A percentile compares a stretch with the other conserved stretches of the same genome.
These are phyloP conservation scores for Rafetus swinhoei DNA, from an alignment of 2,113 vertebrate species.

Conservation along the genomic window DNA sequence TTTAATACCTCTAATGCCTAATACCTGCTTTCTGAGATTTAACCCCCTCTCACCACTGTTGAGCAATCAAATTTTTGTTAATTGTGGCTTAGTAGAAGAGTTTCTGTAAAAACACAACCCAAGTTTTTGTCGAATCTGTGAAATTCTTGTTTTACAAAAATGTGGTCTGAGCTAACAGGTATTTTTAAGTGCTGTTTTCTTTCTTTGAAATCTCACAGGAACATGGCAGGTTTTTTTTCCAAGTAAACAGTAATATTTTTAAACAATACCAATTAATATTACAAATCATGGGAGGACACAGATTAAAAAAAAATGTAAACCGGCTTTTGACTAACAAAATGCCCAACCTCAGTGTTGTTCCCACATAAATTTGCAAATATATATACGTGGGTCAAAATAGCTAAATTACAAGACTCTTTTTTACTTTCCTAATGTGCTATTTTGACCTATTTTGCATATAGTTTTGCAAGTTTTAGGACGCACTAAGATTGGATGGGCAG, in stretches of 20 bases:
- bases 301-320: background rate
- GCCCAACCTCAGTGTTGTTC: background rate
- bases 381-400: background rate
- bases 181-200: background rate
- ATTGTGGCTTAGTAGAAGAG: background rate
- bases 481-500: background rate
- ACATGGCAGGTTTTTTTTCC: background rate
- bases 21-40: background rate
- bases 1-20: background rate
- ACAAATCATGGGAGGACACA: background rate
- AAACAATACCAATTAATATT: background rate
- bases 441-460: background rate
- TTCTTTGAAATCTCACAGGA: background rate
- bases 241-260: background rate
- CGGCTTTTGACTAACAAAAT: background rate
- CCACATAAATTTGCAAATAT: background rate
- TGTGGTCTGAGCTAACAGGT: background rate
- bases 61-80: background rate
- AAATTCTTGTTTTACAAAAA: background rate
- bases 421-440: background rate
- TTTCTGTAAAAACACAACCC: background rate
- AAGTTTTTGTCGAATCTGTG: background rate
- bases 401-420: background rate
- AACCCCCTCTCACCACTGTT: background rate
- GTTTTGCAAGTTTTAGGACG: background rate